phyloP scores from a whole-genome alignment of 2,888 invertebrate species.

The Drosophila gaucha region DNA sequence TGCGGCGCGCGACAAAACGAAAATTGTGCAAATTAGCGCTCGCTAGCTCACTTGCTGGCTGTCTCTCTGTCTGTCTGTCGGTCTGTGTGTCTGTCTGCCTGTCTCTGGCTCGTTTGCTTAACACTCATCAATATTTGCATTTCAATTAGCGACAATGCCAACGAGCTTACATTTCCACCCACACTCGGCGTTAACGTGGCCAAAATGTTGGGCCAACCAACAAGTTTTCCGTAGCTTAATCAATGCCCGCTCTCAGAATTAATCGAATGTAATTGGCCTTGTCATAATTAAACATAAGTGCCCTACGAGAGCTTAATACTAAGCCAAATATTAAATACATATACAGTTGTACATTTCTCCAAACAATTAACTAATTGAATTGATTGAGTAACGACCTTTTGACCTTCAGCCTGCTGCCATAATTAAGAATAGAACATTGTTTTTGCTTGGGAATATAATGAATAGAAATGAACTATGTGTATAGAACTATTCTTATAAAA shows the following conservation, averaged over 20 bases:
- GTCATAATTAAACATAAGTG: slow-evolving; percentile 6
- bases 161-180: slow-evolving; percentile 44
- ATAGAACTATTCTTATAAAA: too few relatives aligned
- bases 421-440: not conserved
- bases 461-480: too few relatives aligned
- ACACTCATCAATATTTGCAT: slow-evolving; percentile 77
- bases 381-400: not conserved
- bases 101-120: slow-evolving; percentile 56
- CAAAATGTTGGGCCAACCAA: slow-evolving; percentile 2
- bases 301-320: not conserved
- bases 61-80: not conserved
- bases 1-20: slow-evolving; percentile 73
- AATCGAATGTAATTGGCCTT: slow-evolving; percentile 19
- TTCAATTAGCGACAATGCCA: slow-evolving; percentile 73
- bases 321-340: not conserved
- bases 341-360: not conserved
- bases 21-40: slow-evolving; percentile 76
- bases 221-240: slow-evolving; percentile 14
- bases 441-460: not conserved
- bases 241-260: not conserved
- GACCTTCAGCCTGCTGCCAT: not conserved
- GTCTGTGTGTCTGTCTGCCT: slow-evolving; percentile 8
- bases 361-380: slow-evolving; percentile 10
- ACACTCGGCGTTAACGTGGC: slow-evolving; percentile 23
- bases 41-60: slow-evolving; percentile 36